Percentiles rank a stretch among this genome's conserved stretches.
These are phyloP conservation scores for Enteromius unitaeniatus DNA, from an alignment of 2,797 vertebrate species.

Conservation along the genomic window DNA sequence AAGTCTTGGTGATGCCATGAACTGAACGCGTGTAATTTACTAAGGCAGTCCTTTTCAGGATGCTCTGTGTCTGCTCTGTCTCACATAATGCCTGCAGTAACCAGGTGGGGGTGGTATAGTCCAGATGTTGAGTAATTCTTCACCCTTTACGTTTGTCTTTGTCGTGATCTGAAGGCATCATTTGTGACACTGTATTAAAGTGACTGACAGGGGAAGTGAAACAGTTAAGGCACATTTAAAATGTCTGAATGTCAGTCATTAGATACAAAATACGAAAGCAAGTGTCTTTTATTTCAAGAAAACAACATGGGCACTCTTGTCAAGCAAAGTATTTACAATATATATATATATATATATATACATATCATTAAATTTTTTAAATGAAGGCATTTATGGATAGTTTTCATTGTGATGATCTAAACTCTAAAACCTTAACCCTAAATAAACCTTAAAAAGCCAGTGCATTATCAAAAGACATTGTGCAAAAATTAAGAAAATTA, in stretches of 20 bases:
- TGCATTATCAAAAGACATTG: too few relatives aligned
- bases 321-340: too few relatives aligned
- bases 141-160: background rate
- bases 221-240: background rate
- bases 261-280: background rate
- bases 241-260: background rate
- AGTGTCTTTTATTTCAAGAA: background rate
- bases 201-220: background rate
- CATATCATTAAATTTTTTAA: too few relatives aligned
- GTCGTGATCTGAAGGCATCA: background rate
- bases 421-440: too few relatives aligned
- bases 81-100: constrained; percentile 25
- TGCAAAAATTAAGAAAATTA: too few relatives aligned
- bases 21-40: background rate
- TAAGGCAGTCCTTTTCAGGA: background rate
- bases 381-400: too few relatives aligned
- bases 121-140: constrained; percentile 35
- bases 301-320: too few relatives aligned
- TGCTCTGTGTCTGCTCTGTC: background rate
- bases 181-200: background rate
- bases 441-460: too few relatives aligned
- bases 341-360: too few relatives aligned
- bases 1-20: too few relatives aligned
- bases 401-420: too few relatives aligned
- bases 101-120: constrained; percentile 39